Evolutionary conservation across 2,888 invertebrate species (phyloP).

Genomic region (Drosophila niveifrons): DNA sequence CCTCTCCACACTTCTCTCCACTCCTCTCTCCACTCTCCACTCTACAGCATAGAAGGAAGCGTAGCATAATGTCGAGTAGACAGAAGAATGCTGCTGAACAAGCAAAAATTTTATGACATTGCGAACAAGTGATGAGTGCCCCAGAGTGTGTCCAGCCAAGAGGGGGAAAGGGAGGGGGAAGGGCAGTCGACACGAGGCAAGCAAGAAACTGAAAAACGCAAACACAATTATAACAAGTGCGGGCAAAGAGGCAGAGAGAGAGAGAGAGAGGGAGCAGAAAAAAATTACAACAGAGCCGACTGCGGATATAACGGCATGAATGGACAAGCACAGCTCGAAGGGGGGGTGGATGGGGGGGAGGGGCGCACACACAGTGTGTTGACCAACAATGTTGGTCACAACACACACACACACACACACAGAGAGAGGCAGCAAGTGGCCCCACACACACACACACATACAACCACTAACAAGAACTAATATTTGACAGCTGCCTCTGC

Average conservation of each 20-base stretch:
- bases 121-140: conserved; percentile 59
- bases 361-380: conserved; percentile 35
- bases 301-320: conserved; percentile 41
- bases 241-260: conserved; percentile 39
- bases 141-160: neutral
- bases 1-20: no score
- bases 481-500: conserved; percentile 50
- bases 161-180: neutral
- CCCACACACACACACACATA: conserved; percentile 52
- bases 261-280: conserved; percentile 14
- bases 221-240: conserved; percentile 79
- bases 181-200: neutral
- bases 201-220: conserved; percentile 71
- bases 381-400: conserved; percentile 79
- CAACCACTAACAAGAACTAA: conserved; percentile 52
- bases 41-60: neutral
- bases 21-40: no score
- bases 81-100: conserved; percentile 72
- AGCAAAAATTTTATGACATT: conserved; percentile 78
- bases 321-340: conserved; percentile 27
- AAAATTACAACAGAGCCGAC: conserved; percentile 44
- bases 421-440: conserved; percentile 19
- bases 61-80: conserved; percentile 39
- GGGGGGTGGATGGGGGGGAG: conserved; percentile 1
- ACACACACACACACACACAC: conserved; percentile 47